Evolutionary conservation across 1,140 invertebrate species (phyloP), one percentile per base, ranked within the genome.

Genomic region (Cherax quadricarinatus): DNA sequence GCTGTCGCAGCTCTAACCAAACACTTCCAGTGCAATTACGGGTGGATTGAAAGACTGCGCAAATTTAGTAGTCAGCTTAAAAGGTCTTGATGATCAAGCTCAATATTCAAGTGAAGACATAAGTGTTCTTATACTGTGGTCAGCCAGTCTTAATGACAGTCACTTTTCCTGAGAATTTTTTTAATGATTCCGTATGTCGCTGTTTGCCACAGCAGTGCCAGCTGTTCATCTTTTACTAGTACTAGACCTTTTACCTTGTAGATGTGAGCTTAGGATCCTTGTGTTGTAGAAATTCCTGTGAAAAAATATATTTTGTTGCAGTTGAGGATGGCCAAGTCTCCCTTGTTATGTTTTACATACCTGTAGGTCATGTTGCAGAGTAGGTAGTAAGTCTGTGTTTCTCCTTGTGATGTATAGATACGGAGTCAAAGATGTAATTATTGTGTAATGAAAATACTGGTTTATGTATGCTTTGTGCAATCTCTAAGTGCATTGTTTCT

Each of bases 341-440:
- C 53, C 53, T 78, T 78, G 41, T 79, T 88, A 78, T 60, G 73
- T 88, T 88, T 62, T 73, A 48, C 14, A 51, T 30, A 78, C 41
- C 75, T 79, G 75, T 91, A 91, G 89, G 70, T 85, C 51, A 80
- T 48, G 89, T 91, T 91, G 73, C 82, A 91, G 82, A 91, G 83
- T 91, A 91, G 89, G 10, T 73, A 91, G 89, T 91, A 91, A 86
- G 82, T 91, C 89, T 91, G 89, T 86, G 89, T 91, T 91, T 91
- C 89, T 91, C 83, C 82, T 91, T 85, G 89, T 86, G 89, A 91
- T 91, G 89, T 91, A 91, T 91, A 91, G 89, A 91, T 91, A 85
- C 66, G 41, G 49, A 87, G 73, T 60, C 79, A 85, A 51, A 86
- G 83, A 78, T 91, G 89, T 91, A 91, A 91, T 62, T 91, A 91